phyloP scores from a whole-genome alignment of 2,113 vertebrate species.

The Coptodon bakossiorum region DNA sequence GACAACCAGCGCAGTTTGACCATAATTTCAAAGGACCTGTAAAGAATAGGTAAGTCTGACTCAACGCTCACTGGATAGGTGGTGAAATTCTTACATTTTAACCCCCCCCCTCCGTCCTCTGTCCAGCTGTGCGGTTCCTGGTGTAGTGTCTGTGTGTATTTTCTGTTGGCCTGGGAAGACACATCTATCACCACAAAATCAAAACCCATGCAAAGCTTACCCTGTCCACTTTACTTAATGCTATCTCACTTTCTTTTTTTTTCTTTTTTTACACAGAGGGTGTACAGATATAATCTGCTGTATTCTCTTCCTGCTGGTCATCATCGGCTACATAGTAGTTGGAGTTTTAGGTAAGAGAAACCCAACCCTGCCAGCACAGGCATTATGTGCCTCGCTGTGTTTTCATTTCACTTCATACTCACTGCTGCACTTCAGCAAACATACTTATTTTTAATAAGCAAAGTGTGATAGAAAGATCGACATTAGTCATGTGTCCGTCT shows the following conservation, averaged over 20 bases:
- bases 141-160: neutral
- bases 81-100: neutral
- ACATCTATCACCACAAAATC: neutral
- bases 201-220: neutral
- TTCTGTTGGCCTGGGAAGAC: neutral
- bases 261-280: conserved; percentile 60
- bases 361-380: neutral
- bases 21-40: conserved; percentile 79
- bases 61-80: neutral
- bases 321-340: conserved; percentile 77
- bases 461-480: neutral
- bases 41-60: conserved; percentile 74
- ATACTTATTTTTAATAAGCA: neutral
- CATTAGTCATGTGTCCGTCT: neutral
- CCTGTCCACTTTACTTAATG: neutral
- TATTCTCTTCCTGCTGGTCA: conserved; percentile 76
- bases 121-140: neutral
- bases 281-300: conserved; percentile 88
- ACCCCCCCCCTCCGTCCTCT: neutral
- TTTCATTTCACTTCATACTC: neutral
- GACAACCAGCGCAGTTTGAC: conserved; percentile 74
- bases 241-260: neutral
- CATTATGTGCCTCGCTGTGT: neutral
- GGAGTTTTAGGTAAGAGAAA: conserved; percentile 79
- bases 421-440: neutral